Evolutionary conservation across 2,888 invertebrate species (phyloP), one percentile per base, ranked within the genome.

Genomic region (Nemapogon koenigi): DNA sequence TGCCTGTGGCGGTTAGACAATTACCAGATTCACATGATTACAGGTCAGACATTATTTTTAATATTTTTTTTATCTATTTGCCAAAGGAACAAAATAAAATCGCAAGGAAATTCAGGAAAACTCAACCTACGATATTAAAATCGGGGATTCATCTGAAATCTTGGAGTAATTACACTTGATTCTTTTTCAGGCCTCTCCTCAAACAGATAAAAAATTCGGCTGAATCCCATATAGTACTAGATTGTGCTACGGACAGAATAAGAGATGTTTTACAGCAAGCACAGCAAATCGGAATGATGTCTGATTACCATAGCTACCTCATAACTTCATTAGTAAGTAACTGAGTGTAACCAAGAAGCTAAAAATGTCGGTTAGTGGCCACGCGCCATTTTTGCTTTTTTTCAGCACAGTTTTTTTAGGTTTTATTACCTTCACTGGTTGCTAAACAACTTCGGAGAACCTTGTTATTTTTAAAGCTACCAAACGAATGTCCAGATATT

Each of bases 241-340:
- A 95, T 67, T 95, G 94, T 55, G 87, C 90, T 13, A 91, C 90
- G 0, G 91, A 93, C 41, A 86, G 90, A 56, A 90, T 94, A 46
- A 85, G 90, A 55, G 88, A 90, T 51, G 91, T 95, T 15, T 72
- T 95, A 40, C 94, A 94, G 57, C 94, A 96, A 69, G 95, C 95
- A 7, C 93, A 95, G 68, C 94, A 95, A 79, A 91, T 97, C 49
- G 96, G 96, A 45, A 93, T 97, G 92, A 94, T 97, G 91, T 94
- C 94, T 46, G 93, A 94, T 61, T 91, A 94, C 61, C 94, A 95
- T 68, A 94, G 94, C 69, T 97, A 94, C 62, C 84, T 97, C 52
- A 90, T 96, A 49, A 95, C 95, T 1, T 93, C 94, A 2, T 68
- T 97, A 80, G 93, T 92, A 79, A 83, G 82, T 65, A 42, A n/a